Evolutionary conservation across 2,113 vertebrate species (phyloP).

Genomic region (Hydrolagus affinis): DNA sequence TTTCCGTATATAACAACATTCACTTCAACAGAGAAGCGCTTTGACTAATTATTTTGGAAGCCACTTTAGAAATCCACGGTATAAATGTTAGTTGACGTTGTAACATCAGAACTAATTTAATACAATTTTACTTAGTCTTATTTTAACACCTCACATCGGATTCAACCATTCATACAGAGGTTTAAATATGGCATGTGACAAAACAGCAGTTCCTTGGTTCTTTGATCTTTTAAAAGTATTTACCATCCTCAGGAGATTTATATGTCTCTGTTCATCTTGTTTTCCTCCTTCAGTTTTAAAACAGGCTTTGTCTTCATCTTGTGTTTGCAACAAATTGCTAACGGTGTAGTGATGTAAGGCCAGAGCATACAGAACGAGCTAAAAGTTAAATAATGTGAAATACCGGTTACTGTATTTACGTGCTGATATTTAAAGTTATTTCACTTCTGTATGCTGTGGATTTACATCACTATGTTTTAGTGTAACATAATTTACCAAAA

Average conservation of each 20-base stretch:
- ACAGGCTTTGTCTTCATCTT: background rate
- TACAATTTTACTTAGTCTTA: background rate
- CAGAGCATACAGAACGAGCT: too few relatives aligned
- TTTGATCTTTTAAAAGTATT: background rate
- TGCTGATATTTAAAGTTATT: background rate
- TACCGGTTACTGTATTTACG: too few relatives aligned
- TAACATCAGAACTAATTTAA: background rate
- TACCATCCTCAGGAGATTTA: background rate
- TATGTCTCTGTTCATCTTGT: background rate
- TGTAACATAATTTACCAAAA: background rate
- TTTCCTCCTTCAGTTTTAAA: background rate
- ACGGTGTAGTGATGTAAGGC: too few relatives aligned
- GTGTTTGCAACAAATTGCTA: background rate
- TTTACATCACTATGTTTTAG: background rate
- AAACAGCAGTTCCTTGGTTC: background rate
- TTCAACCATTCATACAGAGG: background rate
- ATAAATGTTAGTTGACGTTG: background rate
- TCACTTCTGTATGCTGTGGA: background rate
- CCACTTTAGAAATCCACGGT: too few relatives aligned
- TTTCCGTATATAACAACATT: too few relatives aligned
- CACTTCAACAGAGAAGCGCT: too few relatives aligned
- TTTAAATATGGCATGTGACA: background rate
- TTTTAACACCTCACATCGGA: background rate
- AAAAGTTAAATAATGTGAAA: too few relatives aligned
- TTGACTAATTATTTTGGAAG: too few relatives aligned